Evolutionary conservation across 2,888 invertebrate species (phyloP).

Genomic region (Mesodorylaimus sp.): DNA sequence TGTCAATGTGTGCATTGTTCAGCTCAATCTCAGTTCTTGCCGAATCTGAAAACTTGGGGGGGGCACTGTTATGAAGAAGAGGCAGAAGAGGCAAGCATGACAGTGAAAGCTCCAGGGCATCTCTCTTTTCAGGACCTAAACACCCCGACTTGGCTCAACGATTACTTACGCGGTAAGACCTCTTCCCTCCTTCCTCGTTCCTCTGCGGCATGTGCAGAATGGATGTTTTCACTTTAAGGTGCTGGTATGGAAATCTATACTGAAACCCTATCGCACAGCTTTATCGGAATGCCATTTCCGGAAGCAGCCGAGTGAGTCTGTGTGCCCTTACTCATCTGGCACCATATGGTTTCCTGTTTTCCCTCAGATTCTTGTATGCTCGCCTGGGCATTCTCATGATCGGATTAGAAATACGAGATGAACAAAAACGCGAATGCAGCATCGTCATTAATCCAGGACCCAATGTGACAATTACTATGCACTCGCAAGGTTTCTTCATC

Average conservation of each 20-base stretch:
- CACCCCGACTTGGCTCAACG: slow-evolving; percentile 98
- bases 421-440: slow-evolving; percentile 57
- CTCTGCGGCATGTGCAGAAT: too few relatives aligned
- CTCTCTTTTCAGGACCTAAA: slow-evolving; percentile 59
- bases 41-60: too few relatives aligned
- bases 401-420: slow-evolving; percentile 81
- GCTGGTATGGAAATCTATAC: slow-evolving; percentile 98
- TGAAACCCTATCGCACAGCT: slow-evolving; percentile 96
- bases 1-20: neutral
- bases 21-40: too few relatives aligned
- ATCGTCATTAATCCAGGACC: slow-evolving; percentile 89
- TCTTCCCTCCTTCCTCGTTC: too few relatives aligned
- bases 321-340: neutral
- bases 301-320: slow-evolving; percentile 95
- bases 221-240: slow-evolving; percentile 99
- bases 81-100: too few relatives aligned
- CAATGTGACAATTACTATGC: slow-evolving; percentile 76
- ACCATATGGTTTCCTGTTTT: neutral
- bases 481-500: slow-evolving; percentile 99
- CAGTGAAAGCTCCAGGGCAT: too few relatives aligned
- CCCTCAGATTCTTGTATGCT: slow-evolving; percentile 80
- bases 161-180: slow-evolving; percentile 98
- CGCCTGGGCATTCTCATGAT: slow-evolving; percentile 85
- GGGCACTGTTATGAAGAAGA: too few relatives aligned
- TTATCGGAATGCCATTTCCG: slow-evolving; percentile 98